Percentiles rank a stretch among this genome's conserved stretches.
Evolutionary conservation across 2,113 vertebrate species (phyloP).

Genomic region (Archilochus colubris): DNA sequence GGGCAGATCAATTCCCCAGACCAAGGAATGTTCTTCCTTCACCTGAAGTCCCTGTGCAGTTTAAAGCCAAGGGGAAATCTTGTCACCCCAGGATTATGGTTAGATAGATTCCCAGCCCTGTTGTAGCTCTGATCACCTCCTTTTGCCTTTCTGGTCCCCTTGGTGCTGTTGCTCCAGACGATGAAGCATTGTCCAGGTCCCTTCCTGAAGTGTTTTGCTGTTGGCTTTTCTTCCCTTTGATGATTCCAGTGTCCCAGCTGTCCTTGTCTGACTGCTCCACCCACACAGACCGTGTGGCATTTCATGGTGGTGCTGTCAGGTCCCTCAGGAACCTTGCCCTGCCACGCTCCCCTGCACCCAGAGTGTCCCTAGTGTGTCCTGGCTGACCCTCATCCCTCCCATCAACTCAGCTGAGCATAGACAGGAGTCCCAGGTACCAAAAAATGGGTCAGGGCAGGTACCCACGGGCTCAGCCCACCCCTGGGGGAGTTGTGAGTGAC

Average conservation of each 20-base stretch:
- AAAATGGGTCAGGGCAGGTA: accelerated
- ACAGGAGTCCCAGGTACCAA: accelerated
- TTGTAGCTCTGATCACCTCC: neutral
- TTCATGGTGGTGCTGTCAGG: neutral
- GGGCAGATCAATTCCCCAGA: neutral
- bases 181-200: neutral
- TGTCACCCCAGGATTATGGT: neutral
- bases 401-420: neutral
- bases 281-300: neutral
- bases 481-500: accelerated
- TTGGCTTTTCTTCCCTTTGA: neutral
- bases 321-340: neutral
- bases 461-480: accelerated
- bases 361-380: accelerated
- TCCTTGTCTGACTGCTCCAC: neutral
- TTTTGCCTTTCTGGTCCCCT: neutral
- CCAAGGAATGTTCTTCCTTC: neutral
- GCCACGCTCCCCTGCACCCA: accelerated
- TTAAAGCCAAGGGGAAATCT: neutral
- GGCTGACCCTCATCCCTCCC: neutral
- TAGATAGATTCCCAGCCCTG: accelerated
- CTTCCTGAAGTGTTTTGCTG: neutral
- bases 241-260: neutral
- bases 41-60: neutral
- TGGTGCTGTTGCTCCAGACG: accelerated